Base-by-base conservation (phyloP, 2,113 vertebrate genomes). In the Chloebia gouldiae region DNA sequence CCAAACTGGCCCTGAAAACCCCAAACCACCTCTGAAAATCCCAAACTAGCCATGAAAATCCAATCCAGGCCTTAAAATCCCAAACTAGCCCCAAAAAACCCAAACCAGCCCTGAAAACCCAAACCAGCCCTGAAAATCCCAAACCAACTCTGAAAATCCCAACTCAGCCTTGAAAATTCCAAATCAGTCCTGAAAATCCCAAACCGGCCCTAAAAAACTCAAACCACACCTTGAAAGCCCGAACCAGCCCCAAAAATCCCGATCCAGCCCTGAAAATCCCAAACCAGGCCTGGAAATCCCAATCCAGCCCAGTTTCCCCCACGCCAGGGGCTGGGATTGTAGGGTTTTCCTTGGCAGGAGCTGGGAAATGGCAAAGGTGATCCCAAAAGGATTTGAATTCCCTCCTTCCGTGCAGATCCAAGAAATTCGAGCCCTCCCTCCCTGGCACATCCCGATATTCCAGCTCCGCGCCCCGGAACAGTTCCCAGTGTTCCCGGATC, bases 111-210 rank as follows among this genome's bases (percentile, higher is more conserved):
- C 20, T 2, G 3, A 27, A 35, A 54, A 0, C 2, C 4, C 22
- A 20, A n/a, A 12, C 0, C 1, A 1, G 15, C 11, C 7, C 10
- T 2, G 0, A 37, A 50, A 50, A 15, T 0, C 7, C 13, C 19
- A 30, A 37, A 4, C 14, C 3, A 7, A 9, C 18, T 17, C 1
- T 2, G 2, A 14, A 49, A 37, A 64, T 1, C 3, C 1, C 28
- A 42, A 31, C 15, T 2, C 9, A 11, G 20, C 14, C 20, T 13
- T 2, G 1, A 64, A 64, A 63, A 35, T 1, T 5, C 5, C 6
- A 66, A 47, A 18, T 3, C 4, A 3, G 17, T 4, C 8, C 12
- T 3, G 4, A 28, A 35, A 28, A 49, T 2, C 6, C 1, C 24
- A 44, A 73, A n/a, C 2, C 2, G 1, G 19, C 13, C 19, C 3